Evolutionary conservation across 2,797 vertebrate genomes (phyloP), one percentile per base, ranked within the genome.

Genomic region (Falco columbarius): DNA sequence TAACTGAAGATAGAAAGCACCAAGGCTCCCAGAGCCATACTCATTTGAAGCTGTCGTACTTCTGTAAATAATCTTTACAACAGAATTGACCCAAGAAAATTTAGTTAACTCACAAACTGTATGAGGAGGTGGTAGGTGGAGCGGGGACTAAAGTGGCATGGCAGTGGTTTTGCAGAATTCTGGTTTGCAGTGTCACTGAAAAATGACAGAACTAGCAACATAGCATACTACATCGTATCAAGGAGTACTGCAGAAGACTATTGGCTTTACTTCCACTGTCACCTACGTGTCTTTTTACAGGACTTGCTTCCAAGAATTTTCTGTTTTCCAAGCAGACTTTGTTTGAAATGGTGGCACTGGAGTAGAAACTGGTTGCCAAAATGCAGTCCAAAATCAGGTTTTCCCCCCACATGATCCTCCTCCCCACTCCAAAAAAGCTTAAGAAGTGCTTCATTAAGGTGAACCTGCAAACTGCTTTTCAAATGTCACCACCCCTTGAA

Each of bases 341-440:
- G 4, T 17, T 77, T 46, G 49, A 81, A 66, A 51, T 19, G n/a
- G 29, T 29, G 12, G 26, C 27, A 52, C 13, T 11, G 29, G 62
- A 76, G 40, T 32, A 81, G 46, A 81, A 92, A 81, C 2, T 9
- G 3, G 14, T 14, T 36, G 23, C 29, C 65, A 52, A 84, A 86
- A 74, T 36, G 55, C 49, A 46, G 49, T 30, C 32, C 12, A 74
- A 81, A 94, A 63, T 34, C 8, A 49, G 12, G 18, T 81, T 70
- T 70, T 13, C 30, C 13, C 23, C 15, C 3, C 4, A 58, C 71
- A 40, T 10, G 4, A 42, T 27, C 30, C 7, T 1, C 3, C 3
- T 1, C 6, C 4, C 6, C 2, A 6, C 4, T 0, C 1, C 3
- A 10, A 36, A 63, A 30, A 83, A 70, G 11, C 9, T n/a, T n/a